Conservation (phyloP, 2,797 vertebrate genomes). For the Orientallactaga sibirica region DNA sequence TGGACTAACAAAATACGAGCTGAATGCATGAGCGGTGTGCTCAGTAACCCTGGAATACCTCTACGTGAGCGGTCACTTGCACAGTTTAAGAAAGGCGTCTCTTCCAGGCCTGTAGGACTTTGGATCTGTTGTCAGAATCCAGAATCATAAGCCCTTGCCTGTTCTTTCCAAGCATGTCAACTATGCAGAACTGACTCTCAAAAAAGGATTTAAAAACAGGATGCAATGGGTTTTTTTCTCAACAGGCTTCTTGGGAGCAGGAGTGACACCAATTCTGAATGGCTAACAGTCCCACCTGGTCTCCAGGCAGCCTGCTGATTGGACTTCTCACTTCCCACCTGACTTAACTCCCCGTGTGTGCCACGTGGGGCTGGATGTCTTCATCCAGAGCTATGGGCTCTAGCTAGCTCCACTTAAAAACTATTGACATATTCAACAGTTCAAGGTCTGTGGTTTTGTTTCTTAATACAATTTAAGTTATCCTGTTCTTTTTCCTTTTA, state of each 20-base stretch:
- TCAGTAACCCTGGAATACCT: not conserved
- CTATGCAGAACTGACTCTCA: not conserved
- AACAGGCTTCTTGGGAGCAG: not conserved
- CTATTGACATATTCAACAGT: not conserved
- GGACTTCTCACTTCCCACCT: not conserved
- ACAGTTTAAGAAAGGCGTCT: not conserved
- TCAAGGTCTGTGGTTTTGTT: not conserved
- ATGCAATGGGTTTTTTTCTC: not conserved
- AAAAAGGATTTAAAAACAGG: conserved; percentile 43
- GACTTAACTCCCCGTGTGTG: no score
- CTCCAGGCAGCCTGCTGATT: not conserved
- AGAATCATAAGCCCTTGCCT: not conserved
- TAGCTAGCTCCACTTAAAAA: conserved; percentile 29
- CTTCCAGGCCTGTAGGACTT: not conserved
- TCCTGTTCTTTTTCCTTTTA: not conserved
- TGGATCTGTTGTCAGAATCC: not conserved
- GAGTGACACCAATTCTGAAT: not conserved
- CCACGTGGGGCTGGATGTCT: not conserved
- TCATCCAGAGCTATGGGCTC: not conserved
- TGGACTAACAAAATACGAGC: not conserved
- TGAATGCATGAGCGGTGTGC: not conserved
- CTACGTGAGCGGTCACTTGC: not conserved
- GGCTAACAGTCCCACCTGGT: not conserved
- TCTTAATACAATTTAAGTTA: conserved; percentile 28
- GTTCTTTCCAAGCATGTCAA: conserved; percentile 21